Base-by-base conservation (phyloP, 92 coral and sea anemone genomes). In the Parazoanthus darwini region DNA sequence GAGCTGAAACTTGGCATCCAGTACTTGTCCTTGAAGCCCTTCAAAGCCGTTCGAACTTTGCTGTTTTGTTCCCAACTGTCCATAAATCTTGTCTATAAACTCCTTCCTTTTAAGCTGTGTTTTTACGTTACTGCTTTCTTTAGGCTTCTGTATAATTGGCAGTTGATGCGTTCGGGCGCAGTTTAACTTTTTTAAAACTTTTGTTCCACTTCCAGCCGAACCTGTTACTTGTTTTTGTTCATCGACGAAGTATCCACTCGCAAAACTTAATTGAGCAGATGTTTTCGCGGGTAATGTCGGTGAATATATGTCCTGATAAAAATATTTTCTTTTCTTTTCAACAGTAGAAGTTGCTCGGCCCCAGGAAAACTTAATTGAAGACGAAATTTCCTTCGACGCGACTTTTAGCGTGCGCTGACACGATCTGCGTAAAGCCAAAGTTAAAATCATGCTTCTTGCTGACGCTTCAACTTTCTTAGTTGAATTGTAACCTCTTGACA, bases 321-420 rank as follows among this genome's bases (percentile, higher is more conserved):
- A 71, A 2, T 46, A 54, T 44, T 46, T 59, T 51, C 42, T 72
- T 48, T 46, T 26, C 56, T 44, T 51, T 71, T 70, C 63, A 4
- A 10, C 15, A 39, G 25, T 76, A 37, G 43, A 33, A 51, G 33
- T n/a, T 84, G 42, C 25, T 84, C 66, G n/a, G 14, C 23, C 26
- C 87, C 65, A 84, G 36, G 87, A 84, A 26, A 68, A 44, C 68
- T 71, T 84, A 46, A 51, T 39, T 35, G 87, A 16, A 15, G 78
- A 71, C 22, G 75, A 70, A 71, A 71, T 38, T 48, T 35, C 78
- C 68, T 71, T 84, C 67, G 87, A 70, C 70, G 63, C 59, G 16
- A 26, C 79, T 46, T 44, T 70, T 18, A 76, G n/a, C 25, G 79
- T n/a, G 4, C 66, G n/a, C 22, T 25, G 77, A 71, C 78, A 33